Conservation (phyloP, 2,113 vertebrate genomes). For the Tragelaphus scriptus region DNA sequence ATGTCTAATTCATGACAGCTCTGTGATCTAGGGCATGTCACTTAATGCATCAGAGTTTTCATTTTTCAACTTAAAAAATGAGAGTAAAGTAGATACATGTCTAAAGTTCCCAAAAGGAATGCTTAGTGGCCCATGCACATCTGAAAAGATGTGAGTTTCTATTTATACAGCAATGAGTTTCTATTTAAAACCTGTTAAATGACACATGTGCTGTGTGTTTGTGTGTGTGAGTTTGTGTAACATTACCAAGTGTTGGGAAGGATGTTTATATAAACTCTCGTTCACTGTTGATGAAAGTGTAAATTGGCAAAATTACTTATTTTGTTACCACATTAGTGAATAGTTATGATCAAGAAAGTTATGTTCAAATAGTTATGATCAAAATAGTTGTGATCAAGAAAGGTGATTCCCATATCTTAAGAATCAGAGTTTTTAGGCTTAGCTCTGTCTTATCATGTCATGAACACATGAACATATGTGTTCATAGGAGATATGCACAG, state of each 20-base stretch:
- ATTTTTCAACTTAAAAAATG: constrained; percentile 20
- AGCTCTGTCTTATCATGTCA: not conserved
- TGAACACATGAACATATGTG: not conserved
- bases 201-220: not conserved
- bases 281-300: not conserved
- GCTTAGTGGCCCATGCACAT: not conserved
- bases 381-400: not conserved
- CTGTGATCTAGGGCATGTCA: not conserved
- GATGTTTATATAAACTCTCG: not conserved
- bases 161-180: not conserved
- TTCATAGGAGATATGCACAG: not conserved
- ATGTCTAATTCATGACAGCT: not conserved
- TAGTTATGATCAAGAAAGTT: not conserved
- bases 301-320: not conserved
- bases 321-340: not conserved
- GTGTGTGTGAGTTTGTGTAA: not conserved
- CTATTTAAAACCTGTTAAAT: not conserved
- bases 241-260: not conserved
- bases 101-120: not conserved
- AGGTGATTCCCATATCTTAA: not conserved
- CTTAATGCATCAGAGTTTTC: not conserved
- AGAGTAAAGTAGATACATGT: not conserved
- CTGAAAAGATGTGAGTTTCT: not conserved
- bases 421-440: not conserved
- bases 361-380: not conserved